Percentiles rank a stretch among this genome's conserved stretches.
These are phyloP conservation scores for Cyclophora punctaria DNA, from an alignment of 2,888 invertebrate species.

Conservation along the genomic window DNA sequence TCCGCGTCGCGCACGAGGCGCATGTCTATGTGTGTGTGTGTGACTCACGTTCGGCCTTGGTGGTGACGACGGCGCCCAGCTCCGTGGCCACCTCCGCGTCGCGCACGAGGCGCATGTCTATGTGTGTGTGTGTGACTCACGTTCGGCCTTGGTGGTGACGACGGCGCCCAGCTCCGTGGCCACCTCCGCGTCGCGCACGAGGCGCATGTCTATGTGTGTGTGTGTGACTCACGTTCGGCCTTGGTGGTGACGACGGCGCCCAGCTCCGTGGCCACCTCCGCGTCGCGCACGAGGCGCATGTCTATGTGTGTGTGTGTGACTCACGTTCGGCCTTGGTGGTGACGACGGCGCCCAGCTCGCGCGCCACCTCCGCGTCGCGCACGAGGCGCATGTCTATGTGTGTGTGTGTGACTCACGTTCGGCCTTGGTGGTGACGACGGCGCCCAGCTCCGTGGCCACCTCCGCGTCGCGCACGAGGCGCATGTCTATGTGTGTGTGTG, in stretches of 20 bases:
- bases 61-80: conserved; percentile 83
- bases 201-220: conserved; percentile 84
- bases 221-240: conserved; percentile 83
- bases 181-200: conserved; percentile 86
- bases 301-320: conserved; percentile 72
- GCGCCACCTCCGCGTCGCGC: conserved; percentile 83
- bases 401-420: conserved; percentile 80
- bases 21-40: conserved; percentile 81
- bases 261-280: conserved; percentile 84
- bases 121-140: conserved; percentile 75
- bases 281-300: conserved; percentile 86
- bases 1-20: conserved; percentile 85
- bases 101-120: conserved; percentile 88
- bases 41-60: conserved; percentile 89
- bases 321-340: conserved; percentile 91
- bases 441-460: conserved; percentile 83
- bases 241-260: conserved; percentile 86
- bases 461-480: conserved; percentile 85
- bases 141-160: conserved; percentile 88
- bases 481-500: conserved; percentile 81
- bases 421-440: conserved; percentile 86
- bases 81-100: conserved; percentile 85
- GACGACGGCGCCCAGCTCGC: conserved; percentile 83
- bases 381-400: conserved; percentile 91
- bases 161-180: conserved; percentile 84